phyloP scores from a whole-genome alignment of 2,113 vertebrate species.

The Lepus europaeus region DNA sequence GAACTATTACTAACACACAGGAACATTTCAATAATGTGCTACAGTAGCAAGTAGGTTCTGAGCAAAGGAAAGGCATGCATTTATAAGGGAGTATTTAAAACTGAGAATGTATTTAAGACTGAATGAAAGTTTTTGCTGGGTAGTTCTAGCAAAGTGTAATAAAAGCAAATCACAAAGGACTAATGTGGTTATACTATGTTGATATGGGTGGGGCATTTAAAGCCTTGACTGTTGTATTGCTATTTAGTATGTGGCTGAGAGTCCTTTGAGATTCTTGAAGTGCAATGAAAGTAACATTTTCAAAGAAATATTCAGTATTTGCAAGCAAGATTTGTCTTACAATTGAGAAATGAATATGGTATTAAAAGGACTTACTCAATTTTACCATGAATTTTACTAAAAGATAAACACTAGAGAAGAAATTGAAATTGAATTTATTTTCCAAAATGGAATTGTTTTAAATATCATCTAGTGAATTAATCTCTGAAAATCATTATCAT shows the following conservation, averaged over 20 bases:
- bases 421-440: conserved; percentile 62
- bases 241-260: neutral
- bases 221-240: neutral
- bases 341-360: neutral
- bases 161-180: neutral
- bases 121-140: neutral
- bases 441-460: conserved; percentile 59
- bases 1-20: neutral
- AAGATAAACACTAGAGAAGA: conserved; percentile 37
- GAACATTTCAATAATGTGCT: neutral
- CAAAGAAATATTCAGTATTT: neutral
- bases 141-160: neutral
- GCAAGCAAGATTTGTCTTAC: neutral
- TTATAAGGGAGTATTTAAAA: neutral
- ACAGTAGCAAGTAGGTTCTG: neutral
- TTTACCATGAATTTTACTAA: conserved; percentile 57
- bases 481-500: conserved; percentile 48
- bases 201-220: neutral
- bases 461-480: conserved; percentile 57
- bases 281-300: neutral
- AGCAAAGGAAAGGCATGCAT: neutral
- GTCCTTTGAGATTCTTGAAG: neutral
- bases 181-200: neutral
- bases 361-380: neutral
- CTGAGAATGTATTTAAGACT: neutral